These are phyloP conservation scores for Lonchura striata DNA, from an alignment of 2,113 vertebrate species.

Conservation along the genomic window DNA sequence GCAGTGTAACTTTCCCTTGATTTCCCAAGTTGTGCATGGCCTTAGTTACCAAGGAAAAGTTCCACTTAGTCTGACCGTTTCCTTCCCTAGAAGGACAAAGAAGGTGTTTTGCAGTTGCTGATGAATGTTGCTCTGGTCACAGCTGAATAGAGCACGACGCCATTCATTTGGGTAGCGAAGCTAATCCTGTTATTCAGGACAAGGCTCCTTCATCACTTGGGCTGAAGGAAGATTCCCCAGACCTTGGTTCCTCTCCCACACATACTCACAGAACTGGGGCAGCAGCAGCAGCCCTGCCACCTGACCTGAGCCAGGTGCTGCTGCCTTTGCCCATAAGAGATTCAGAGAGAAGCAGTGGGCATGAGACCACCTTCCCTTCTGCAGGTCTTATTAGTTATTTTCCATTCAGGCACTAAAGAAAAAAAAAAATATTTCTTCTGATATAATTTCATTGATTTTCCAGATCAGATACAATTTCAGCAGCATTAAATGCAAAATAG, in stretches of 20 bases:
- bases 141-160: slow-evolving; percentile 11
- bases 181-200: slow-evolving; percentile 33
- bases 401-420: background rate
- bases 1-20: background rate
- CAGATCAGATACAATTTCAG: background rate
- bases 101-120: slow-evolving; percentile 42
- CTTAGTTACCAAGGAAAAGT: slow-evolving; percentile 6
- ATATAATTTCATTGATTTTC: background rate
- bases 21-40: background rate
- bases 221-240: background rate
- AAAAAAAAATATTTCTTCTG: background rate
- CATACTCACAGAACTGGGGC: background rate
- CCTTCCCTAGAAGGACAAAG: slow-evolving; percentile 31
- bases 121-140: slow-evolving; percentile 33
- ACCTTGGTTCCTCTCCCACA: background rate
- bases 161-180: slow-evolving; percentile 25
- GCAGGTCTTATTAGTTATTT: background rate
- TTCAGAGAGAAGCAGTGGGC: background rate
- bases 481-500: background rate
- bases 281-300: background rate
- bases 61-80: background rate
- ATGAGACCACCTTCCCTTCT: background rate
- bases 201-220: background rate
- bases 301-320: background rate
- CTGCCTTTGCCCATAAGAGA: background rate